Conservation (phyloP, 2,797 vertebrate species). For the Urophycis tenuis region DNA sequence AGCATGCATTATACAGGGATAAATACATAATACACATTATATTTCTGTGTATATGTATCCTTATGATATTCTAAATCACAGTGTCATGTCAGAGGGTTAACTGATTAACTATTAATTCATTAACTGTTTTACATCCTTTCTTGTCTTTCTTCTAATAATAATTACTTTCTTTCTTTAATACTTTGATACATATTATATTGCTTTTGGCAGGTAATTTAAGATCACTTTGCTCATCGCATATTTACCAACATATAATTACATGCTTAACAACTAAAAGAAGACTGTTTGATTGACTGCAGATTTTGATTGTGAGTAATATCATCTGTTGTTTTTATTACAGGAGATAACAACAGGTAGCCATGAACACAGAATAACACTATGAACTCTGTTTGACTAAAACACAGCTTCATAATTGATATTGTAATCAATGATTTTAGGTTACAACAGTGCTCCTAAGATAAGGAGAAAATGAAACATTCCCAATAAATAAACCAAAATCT, state of each 20-base stretch:
- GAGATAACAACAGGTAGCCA: not conserved
- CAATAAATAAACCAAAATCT: constrained; percentile 2
- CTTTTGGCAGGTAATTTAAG: not conserved
- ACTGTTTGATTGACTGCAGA: not conserved
- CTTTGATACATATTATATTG: not conserved
- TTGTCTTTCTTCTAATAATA: too few relatives aligned
- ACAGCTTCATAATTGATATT: constrained; percentile 12
- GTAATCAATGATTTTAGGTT: constrained; percentile 21
- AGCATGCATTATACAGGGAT: not conserved
- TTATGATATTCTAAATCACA: not conserved
- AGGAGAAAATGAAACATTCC: constrained; percentile 11
- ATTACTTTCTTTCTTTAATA: not conserved
- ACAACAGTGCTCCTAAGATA: constrained; percentile 30
- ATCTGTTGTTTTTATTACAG: not conserved
- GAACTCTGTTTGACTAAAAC: not conserved
- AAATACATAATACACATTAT: too few relatives aligned
- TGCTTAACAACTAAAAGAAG: not conserved
- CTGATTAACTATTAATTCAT: too few relatives aligned
- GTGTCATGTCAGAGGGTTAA: not conserved
- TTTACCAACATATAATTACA: not conserved
- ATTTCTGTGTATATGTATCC: not conserved
- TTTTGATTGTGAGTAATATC: not conserved
- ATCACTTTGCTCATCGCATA: not conserved
- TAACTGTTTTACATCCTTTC: too few relatives aligned
- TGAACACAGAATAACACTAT: not conserved